Conservation (phyloP, 92 coral and sea anemone species). For the Meandrina meandrites region DNA sequence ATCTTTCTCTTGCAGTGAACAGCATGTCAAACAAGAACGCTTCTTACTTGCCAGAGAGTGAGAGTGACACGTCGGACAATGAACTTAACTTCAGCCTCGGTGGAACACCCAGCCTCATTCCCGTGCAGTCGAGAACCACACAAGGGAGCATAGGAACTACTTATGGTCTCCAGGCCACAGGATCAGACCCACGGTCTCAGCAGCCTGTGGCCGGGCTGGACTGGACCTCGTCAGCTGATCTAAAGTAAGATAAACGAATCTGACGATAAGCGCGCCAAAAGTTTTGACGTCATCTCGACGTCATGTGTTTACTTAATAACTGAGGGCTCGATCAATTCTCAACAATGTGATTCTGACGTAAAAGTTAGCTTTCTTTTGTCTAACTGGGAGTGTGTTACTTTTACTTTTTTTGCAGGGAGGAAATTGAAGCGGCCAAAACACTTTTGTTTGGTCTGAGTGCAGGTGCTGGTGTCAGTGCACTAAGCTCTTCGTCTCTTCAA, state of each 20-base stretch:
- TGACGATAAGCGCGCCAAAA: background rate
- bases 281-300: background rate
- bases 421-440: slow-evolving; percentile 88
- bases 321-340: too few species aligned
- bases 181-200: slow-evolving; percentile 54
- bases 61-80: slow-evolving; percentile 77
- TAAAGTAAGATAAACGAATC: slow-evolving; percentile 1
- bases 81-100: slow-evolving; percentile 79
- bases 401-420: slow-evolving; percentile 58
- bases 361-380: background rate
- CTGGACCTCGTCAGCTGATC: slow-evolving; percentile 47
- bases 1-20: slow-evolving; percentile 26
- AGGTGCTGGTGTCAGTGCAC: slow-evolving; percentile 22
- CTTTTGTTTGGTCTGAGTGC: slow-evolving; percentile 73
- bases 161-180: slow-evolving; percentile 76
- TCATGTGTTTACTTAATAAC: background rate
- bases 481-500: slow-evolving; percentile 11
- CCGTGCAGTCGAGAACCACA: slow-evolving; percentile 56
- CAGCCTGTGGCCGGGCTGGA: slow-evolving; percentile 83
- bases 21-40: slow-evolving; percentile 38
- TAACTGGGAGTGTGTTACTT: background rate
- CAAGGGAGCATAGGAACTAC: slow-evolving; percentile 69
- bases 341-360: too few species aligned
- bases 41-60: slow-evolving; percentile 56
- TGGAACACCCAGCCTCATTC: slow-evolving; percentile 67